Evolutionary conservation across 1,140 invertebrate genomes (phyloP), one percentile per base, ranked within the genome.

Genomic region (Rhizoglyphus robini): DNA sequence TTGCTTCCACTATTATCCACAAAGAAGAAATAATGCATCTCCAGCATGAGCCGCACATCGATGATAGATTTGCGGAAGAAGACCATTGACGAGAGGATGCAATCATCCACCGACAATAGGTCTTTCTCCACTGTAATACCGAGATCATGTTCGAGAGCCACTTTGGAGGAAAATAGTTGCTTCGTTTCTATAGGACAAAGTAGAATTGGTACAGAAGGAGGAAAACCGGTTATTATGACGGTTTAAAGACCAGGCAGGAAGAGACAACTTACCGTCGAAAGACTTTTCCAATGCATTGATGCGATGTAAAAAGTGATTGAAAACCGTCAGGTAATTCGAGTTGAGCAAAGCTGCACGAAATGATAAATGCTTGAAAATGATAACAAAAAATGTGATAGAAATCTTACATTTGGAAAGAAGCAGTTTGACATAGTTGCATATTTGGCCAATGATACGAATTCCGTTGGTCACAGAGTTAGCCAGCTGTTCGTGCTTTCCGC

Each of bases 11-110:
- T 29, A 60, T 60, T 29, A 60, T 46, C 27, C 2, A 60, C 58
- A 60, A 60, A 60, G 29, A 60, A 32, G 29, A 60, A 60, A 27
- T 60, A 60, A 27, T 60, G 58, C 58, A 60, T 60, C 29, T 60
- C 58, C 13, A 60, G 23, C 27, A 60, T 32, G 3, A 60, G 30
- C 23, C 58, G 58, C 13, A 60, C 13, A 20, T 60, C 58, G 15
- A 11, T 3, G 3, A 46, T 34, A 23, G 15, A n/a, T 46, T 41
- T 60, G 2, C 8, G 27, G 13, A 60, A 60, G 29, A 60, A 60
- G 13, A 60, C 58, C 15, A 60, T 29, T 32, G 58, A 60, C 11
- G 58, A 60, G 13, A 60, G 29, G 29, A 60, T 60, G 29, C 32
- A 34, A 46, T 60, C 58, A 27, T 60, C 58, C 13, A 29, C 38